These are phyloP conservation scores for Sphaerodactylus townsendi DNA, from an alignment of 2,113 vertebrate genomes.

Conservation along the genomic window DNA sequence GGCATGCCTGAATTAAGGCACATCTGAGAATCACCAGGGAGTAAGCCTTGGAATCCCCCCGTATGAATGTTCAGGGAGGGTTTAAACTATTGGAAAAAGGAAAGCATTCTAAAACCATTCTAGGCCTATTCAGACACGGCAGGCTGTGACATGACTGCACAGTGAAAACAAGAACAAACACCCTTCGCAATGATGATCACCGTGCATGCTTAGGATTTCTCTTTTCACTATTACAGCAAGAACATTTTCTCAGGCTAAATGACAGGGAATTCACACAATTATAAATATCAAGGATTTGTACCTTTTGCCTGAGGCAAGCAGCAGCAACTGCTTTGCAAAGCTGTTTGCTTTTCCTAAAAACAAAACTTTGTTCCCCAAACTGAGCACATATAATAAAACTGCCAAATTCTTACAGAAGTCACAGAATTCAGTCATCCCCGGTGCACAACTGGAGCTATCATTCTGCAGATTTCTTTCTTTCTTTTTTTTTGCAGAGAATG, in stretches of 20 bases:
- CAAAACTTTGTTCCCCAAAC: not conserved
- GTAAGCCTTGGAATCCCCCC: not conserved
- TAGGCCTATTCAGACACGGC: not conserved
- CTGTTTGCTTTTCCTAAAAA: not conserved
- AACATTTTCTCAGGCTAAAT: not conserved
- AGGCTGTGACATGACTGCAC: not conserved
- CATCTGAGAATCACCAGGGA: not conserved
- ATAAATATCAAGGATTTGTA: not conserved
- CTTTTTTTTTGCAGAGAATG: too few relatives aligned
- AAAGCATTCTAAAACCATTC: not conserved
- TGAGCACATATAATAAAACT: not conserved
- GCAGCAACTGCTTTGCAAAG: not conserved
- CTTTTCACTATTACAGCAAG: not conserved
- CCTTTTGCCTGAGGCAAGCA: not conserved
- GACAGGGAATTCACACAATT: not conserved
- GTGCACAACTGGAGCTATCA: not conserved
- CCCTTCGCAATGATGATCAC: not conserved
- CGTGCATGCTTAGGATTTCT: not conserved
- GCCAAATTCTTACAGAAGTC: not conserved
- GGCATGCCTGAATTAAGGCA: accelerated
- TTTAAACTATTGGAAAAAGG: not conserved
- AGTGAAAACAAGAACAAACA: too few relatives aligned
- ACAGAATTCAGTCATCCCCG: not conserved
- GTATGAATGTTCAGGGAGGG: not conserved
- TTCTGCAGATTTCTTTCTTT: not conserved